phyloP scores from a whole-genome alignment of 2,113 vertebrate species.

The Triplophysa siluroides region DNA sequence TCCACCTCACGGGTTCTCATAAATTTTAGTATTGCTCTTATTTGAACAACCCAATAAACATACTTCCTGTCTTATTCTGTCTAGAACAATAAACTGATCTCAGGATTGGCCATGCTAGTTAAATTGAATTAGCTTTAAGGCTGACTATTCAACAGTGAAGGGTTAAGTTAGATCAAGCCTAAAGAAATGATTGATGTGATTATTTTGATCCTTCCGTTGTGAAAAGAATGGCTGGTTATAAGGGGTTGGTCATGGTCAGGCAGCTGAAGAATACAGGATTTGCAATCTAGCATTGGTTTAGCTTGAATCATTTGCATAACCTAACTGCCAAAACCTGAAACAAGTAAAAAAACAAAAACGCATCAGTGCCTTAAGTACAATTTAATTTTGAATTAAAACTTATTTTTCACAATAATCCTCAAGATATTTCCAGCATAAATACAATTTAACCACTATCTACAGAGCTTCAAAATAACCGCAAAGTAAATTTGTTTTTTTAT shows the following conservation, averaged over 20 bases:
- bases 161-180: not conserved
- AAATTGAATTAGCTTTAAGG: not conserved
- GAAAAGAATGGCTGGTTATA: not conserved
- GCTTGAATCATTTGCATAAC: not conserved
- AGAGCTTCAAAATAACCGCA: not conserved
- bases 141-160: not conserved
- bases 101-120: not conserved
- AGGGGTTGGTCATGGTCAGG: not conserved
- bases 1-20: conserved; percentile 34
- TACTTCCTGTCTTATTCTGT: conserved; percentile 30
- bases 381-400: not conserved
- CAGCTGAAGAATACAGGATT: conserved; percentile 6
- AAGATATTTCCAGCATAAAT: not conserved
- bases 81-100: conserved; percentile 30
- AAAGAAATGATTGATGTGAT: not conserved
- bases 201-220: not conserved
- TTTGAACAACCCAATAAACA: conserved; percentile 42
- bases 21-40: conserved; percentile 56
- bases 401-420: not conserved
- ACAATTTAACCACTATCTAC: not conserved
- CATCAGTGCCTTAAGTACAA: too few relatives aligned
- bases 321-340: not conserved
- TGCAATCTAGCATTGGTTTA: not conserved
- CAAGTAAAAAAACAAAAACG: too few relatives aligned
- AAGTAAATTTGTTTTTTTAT: too few relatives aligned